Base-by-base conservation (phyloP, 2,888 invertebrate genomes). In the Gandaritis pyraliata region DNA sequence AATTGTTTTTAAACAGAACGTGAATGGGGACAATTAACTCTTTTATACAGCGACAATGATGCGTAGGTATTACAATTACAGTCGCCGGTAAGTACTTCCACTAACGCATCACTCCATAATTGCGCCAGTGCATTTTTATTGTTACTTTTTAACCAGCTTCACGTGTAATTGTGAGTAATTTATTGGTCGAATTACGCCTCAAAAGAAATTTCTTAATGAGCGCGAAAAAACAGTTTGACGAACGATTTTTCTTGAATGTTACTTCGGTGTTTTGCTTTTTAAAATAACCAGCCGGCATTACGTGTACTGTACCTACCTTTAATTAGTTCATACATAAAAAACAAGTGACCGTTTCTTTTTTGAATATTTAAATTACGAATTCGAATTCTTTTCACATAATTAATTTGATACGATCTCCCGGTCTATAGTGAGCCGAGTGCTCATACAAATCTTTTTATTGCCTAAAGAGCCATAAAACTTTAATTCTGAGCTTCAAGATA, bases 401-500 rank as follows among this genome's bases (percentile, higher is more conserved):
- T 47, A 13, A 49, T 54, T 48, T 11, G 16, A 2, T 12, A 33
- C 55, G 16, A 55, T 65, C 85, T 78, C 82, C 66, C 56, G 43
- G 63, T 58, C 77, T 76, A 79, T 58, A 66, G 30, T 36, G 61
- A 67, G 66, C 53, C 61, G 61, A 73, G 72, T 66, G 75, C 73
- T 73, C 72, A 66, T 68, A 76, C 78, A 78, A 76, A 80, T 76
- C 77, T 80, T 80, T 84, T 83, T 78, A 79, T 75, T 76, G 76
- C 73, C 75, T 57, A 71, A 70, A 76, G 73, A 73, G 67, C 69
- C 73, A 80, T 85, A 82, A 81, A 81, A 82, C 74, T 82, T 78
- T 78, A 86, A 82, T 78, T 76, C 78, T 71, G 77, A 80, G 81
- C 81, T 82, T 81, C 74, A 68, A 77, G 78, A 79, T 85, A 85